Conservation (phyloP, 2,113 vertebrate species). For the Talpa occidentalis region DNA sequence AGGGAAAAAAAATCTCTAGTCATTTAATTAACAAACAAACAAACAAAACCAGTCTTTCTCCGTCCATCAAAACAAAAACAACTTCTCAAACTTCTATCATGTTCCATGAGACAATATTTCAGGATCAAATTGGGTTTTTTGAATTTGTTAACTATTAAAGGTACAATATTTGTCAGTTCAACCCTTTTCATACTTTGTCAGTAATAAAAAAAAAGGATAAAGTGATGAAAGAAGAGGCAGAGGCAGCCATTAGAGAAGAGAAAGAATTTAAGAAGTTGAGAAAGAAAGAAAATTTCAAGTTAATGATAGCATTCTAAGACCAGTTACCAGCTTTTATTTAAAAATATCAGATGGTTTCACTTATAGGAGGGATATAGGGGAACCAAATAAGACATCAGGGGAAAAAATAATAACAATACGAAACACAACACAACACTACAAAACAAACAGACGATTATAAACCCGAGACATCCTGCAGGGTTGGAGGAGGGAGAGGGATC, state of each 20-base stretch:
- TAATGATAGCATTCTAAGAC: not conserved
- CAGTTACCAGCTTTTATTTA: not conserved
- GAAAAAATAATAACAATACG: too few species aligned
- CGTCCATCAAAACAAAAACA: not conserved
- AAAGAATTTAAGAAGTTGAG: not conserved
- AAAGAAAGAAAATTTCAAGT: not conserved
- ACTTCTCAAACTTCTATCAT: not conserved
- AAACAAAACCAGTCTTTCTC: not conserved
- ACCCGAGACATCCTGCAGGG: too few species aligned
- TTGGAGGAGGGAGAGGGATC: too few species aligned
- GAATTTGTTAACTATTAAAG: not conserved
- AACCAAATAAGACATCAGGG: too few species aligned
- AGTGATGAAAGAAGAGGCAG: not conserved
- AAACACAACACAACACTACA: too few species aligned
- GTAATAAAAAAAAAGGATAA: not conserved
- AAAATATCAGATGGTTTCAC: too few species aligned
- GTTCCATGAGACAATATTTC: not conserved
- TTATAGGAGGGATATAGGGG: too few species aligned
- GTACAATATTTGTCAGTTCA: not conserved
- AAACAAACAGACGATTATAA: too few species aligned
- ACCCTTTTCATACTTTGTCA: not conserved
- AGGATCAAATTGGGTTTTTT: not conserved
- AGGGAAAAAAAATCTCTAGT: not conserved
- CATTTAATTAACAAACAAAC: not conserved
- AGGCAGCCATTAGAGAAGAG: not conserved